Percentiles rank a stretch among this genome's conserved stretches.
Evolutionary conservation across 2,797 vertebrate genomes (phyloP).

Genomic region (Sebastes oblongus): DNA sequence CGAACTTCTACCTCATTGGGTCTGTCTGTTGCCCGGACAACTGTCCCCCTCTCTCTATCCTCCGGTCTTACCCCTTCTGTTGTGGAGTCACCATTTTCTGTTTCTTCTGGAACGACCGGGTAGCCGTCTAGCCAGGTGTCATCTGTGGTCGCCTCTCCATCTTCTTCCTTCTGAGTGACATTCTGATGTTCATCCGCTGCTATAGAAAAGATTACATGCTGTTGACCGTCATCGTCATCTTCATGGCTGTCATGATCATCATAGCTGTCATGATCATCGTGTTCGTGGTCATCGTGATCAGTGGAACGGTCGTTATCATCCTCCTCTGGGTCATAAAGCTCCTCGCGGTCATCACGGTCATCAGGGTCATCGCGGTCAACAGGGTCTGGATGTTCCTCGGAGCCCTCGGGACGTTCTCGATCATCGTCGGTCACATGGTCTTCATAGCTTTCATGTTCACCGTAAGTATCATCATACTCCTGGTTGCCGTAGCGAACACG

Average conservation of each 20-base stretch:
- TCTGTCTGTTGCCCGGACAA: constrained; percentile 61
- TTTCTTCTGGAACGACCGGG: constrained; percentile 80
- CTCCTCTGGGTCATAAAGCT: constrained; percentile 21
- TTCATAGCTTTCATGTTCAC: constrained; percentile 56
- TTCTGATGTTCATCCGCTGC: constrained; percentile 70
- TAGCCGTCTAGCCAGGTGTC: constrained; percentile 93
- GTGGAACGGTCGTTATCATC: background rate
- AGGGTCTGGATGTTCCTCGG: constrained; percentile 45
- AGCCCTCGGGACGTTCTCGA: constrained; percentile 18
- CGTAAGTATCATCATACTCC: constrained; percentile 33
- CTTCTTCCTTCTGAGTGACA: constrained; percentile 63
- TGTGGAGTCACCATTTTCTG: constrained; percentile 75
- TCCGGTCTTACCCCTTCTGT: constrained; percentile 62
- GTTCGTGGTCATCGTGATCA: constrained; percentile 8
- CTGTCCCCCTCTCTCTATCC: constrained; percentile 29
- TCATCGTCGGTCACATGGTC: constrained; percentile 29
- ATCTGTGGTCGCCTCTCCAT: constrained; percentile 77
- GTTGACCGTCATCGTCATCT: constrained; percentile 47
- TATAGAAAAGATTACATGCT: constrained; percentile 60
- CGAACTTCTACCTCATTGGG: constrained; percentile 78
- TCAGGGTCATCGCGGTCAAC: constrained; percentile 10
- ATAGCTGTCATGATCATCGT: constrained; percentile 22
- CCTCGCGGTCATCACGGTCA: constrained; percentile 10
- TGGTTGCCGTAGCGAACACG: constrained; percentile 21
- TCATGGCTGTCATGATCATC: constrained; percentile 66